These are phyloP conservation scores for Carposina sasakii DNA, from an alignment of 1,140 invertebrate genomes.

Conservation along the genomic window DNA sequence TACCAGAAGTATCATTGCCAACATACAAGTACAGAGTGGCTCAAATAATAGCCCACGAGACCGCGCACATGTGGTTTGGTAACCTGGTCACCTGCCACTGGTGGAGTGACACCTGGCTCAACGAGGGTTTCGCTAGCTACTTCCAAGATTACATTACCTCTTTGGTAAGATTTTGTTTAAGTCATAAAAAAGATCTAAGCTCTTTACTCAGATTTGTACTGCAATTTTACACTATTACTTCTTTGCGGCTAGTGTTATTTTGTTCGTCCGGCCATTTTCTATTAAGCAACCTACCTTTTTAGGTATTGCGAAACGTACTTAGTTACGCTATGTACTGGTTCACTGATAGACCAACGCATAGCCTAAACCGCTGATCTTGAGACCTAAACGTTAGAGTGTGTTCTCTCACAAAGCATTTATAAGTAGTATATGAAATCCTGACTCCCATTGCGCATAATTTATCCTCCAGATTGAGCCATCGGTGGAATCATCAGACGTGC, in stretches of 20 bases:
- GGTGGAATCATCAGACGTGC: slow-evolving; percentile 41
- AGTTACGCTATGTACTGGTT: too few relatives aligned
- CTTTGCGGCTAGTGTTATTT: too few relatives aligned
- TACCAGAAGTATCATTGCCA: slow-evolving; percentile 40
- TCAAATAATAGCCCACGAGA: slow-evolving; percentile 76
- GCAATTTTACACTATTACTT: too few relatives aligned
- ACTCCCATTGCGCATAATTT: neutral
- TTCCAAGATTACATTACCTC: slow-evolving; percentile 76
- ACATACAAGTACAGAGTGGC: slow-evolving; percentile 67
- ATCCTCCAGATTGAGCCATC: slow-evolving; percentile 48
- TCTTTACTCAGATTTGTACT: too few relatives aligned
- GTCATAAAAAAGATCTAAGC: too few relatives aligned
- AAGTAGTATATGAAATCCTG: neutral
- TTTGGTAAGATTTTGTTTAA: slow-evolving; percentile 32
- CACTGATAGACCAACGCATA: too few relatives aligned
- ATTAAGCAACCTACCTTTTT: too few relatives aligned
- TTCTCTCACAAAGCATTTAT: too few relatives aligned
- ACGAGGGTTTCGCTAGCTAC: slow-evolving; percentile 80
- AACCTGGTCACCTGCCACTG: slow-evolving; percentile 80
- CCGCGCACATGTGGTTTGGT: slow-evolving; percentile 79
- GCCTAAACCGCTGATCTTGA: too few relatives aligned
- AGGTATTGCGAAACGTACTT: too few relatives aligned
- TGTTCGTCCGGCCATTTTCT: too few relatives aligned
- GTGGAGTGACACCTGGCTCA: slow-evolving; percentile 81
- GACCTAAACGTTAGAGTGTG: too few relatives aligned